These are phyloP conservation scores for Byasa hedistus DNA, from an alignment of 2,888 invertebrate genomes.

Conservation along the genomic window DNA sequence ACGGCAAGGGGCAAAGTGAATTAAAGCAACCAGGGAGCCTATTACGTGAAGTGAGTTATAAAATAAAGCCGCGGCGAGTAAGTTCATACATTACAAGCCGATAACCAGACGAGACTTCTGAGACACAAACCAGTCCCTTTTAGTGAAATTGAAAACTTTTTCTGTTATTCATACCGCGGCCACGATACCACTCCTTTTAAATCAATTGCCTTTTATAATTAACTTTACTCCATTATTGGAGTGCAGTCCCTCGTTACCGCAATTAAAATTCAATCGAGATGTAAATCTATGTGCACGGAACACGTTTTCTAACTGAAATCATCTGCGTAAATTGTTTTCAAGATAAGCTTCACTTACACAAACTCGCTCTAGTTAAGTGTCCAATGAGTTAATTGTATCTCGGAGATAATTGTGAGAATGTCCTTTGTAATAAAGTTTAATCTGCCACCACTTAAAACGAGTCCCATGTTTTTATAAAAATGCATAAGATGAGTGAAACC, in stretches of 20 bases:
- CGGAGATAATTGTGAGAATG: slow-evolving; percentile 8
- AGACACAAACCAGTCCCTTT: slow-evolving; percentile 81
- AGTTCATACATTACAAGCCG: slow-evolving; percentile 80
- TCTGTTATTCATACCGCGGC: slow-evolving; percentile 77
- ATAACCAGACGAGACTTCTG: slow-evolving; percentile 80
- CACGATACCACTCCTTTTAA: slow-evolving; percentile 76
- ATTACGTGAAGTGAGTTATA: slow-evolving; percentile 79
- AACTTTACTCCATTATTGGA: slow-evolving; percentile 73
- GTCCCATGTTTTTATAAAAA: slow-evolving; percentile 24
- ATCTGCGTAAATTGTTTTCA: slow-evolving; percentile 55
- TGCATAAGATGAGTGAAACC: slow-evolving; percentile 38
- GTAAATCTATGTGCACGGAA: slow-evolving; percentile 66
- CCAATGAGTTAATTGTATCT: slow-evolving; percentile 17
- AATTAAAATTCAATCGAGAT: slow-evolving; percentile 75
- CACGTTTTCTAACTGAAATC: slow-evolving; percentile 62
- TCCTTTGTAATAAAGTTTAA: slow-evolving; percentile 2
- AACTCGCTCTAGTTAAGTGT: slow-evolving; percentile 17
- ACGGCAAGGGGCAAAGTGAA: slow-evolving; percentile 62
- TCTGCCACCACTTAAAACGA: not conserved
- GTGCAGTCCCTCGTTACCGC: slow-evolving; percentile 72
- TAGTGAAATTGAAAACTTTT: slow-evolving; percentile 81
- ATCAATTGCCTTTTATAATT: slow-evolving; percentile 80
- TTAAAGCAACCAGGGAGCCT: slow-evolving; percentile 68
- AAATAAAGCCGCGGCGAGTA: slow-evolving; percentile 75
- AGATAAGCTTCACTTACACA: slow-evolving; percentile 43